Percentiles rank a stretch among this genome's conserved stretches.
Evolutionary conservation across 2,888 invertebrate species (phyloP).

Genomic region (Ochropleura leucogaster): DNA sequence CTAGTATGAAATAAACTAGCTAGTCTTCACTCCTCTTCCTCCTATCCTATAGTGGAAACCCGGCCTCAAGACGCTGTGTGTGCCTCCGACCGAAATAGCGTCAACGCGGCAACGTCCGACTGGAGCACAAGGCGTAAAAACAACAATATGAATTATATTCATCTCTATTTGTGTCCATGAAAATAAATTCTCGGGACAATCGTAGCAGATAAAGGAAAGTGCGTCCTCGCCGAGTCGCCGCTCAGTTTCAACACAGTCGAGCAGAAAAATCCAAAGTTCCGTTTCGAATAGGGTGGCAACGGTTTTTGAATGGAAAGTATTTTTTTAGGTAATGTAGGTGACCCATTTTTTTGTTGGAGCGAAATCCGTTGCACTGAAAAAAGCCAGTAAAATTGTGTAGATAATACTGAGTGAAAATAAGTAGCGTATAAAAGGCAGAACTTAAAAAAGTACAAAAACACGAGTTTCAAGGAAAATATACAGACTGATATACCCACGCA

Average conservation of each 20-base stretch:
- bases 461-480: not conserved
- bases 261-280: constrained; percentile 63
- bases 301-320: constrained; percentile 14
- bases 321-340: constrained; percentile 5
- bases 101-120: constrained; percentile 26
- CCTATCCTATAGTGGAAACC: not conserved
- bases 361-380: not conserved
- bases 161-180: constrained; percentile 54
- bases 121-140: constrained; percentile 47
- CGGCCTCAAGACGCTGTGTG: constrained; percentile 18
- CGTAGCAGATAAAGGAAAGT: constrained; percentile 62
- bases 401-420: not conserved
- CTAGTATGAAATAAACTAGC: no score
- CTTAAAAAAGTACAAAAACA: not conserved
- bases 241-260: constrained; percentile 68
- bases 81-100: constrained; percentile 37
- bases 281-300: constrained; percentile 57
- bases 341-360: constrained; percentile 16
- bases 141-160: constrained; percentile 64
- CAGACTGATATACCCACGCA: not conserved
- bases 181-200: constrained; percentile 60
- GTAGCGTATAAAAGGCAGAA: not conserved
- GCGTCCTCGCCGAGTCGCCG: constrained; percentile 56
- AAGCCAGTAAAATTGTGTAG: not conserved
- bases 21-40: not conserved